These are phyloP conservation scores for Scomber colias DNA, from an alignment of 2,113 vertebrate genomes.

Conservation along the genomic window DNA sequence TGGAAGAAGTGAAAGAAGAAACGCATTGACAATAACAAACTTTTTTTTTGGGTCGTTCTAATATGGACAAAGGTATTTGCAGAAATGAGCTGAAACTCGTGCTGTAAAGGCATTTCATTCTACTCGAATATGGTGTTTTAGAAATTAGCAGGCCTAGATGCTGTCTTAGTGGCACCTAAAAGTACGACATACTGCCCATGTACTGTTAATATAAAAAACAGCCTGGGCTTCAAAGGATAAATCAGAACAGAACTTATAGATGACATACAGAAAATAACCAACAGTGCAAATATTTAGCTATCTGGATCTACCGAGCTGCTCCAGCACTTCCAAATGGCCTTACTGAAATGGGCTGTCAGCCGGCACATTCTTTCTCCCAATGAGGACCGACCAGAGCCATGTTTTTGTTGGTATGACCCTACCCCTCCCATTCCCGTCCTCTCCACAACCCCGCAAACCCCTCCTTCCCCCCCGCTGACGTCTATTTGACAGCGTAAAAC, in stretches of 20 bases:
- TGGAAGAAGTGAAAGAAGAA: no score
- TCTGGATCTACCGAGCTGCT: slow-evolving; percentile 58
- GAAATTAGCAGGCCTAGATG: no score
- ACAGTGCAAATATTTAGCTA: slow-evolving; percentile 76
- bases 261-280: slow-evolving; percentile 39
- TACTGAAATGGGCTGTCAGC: slow-evolving; percentile 80
- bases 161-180: no score
- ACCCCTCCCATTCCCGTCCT: slow-evolving; percentile 32
- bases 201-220: no score
- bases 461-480: slow-evolving; percentile 37
- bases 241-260: slow-evolving; percentile 10
- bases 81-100: no score
- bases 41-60: no score
- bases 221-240: no score
- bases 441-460: slow-evolving; percentile 31
- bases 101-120: no score
- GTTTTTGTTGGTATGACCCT: slow-evolving; percentile 80
- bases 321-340: slow-evolving; percentile 72
- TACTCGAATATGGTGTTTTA: no score
- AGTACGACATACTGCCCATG: no score
- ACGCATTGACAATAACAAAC: no score
- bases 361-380: slow-evolving; percentile 74
- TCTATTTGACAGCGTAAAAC: slow-evolving; percentile 61
- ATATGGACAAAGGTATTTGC: no score
- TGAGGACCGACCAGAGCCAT: slow-evolving; percentile 62